Conservation (phyloP, 1,140 invertebrate genomes). For the Zelostemma sp. region DNA sequence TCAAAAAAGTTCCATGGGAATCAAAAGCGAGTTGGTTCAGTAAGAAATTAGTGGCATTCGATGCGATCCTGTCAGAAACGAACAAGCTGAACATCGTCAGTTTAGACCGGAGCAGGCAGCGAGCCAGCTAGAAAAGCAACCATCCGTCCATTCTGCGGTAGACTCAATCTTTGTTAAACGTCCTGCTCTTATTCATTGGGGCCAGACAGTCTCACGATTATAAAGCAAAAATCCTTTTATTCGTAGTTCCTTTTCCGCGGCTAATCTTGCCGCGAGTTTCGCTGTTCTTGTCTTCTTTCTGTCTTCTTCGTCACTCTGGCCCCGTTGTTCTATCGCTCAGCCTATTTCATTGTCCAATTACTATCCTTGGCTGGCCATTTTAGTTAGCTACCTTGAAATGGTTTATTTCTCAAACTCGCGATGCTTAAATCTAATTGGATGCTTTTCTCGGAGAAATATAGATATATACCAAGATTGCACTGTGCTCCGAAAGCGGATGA, state of each 20-base stretch:
- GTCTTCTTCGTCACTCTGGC: slow-evolving; percentile 23
- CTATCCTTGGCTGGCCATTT: no score
- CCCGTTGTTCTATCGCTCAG: slow-evolving; percentile 27
- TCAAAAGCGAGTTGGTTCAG: no score
- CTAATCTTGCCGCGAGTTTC: slow-evolving; percentile 29
- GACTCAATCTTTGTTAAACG: slow-evolving; percentile 51
- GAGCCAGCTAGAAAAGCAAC: slow-evolving; percentile 45
- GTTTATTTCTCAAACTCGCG: no score
- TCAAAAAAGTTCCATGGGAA: no score
- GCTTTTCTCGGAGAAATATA: slow-evolving; percentile 10
- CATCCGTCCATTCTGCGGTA: slow-evolving; percentile 44
- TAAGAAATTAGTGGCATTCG: slow-evolving; percentile 40
- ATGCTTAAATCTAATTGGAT: not conserved
- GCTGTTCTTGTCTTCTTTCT: no score
- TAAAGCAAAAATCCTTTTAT: slow-evolving; percentile 55
- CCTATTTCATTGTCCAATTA: slow-evolving; percentile 46
- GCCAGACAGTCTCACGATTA: slow-evolving; percentile 56
- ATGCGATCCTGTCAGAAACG: slow-evolving; percentile 31
- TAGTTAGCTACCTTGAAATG: slow-evolving; percentile 17
- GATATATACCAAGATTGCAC: slow-evolving; percentile 10
- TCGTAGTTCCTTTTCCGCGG: slow-evolving; percentile 17
- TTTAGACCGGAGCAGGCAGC: slow-evolving; percentile 34
- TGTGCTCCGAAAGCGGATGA: slow-evolving; percentile 16
- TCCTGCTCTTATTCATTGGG: slow-evolving; percentile 50
- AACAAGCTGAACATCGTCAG: slow-evolving; percentile 35